Percentiles rank a stretch among this genome's conserved stretches.
phyloP scores from a whole-genome alignment of 2,888 invertebrate genomes.

The Ommatoiulus sabulosus region DNA sequence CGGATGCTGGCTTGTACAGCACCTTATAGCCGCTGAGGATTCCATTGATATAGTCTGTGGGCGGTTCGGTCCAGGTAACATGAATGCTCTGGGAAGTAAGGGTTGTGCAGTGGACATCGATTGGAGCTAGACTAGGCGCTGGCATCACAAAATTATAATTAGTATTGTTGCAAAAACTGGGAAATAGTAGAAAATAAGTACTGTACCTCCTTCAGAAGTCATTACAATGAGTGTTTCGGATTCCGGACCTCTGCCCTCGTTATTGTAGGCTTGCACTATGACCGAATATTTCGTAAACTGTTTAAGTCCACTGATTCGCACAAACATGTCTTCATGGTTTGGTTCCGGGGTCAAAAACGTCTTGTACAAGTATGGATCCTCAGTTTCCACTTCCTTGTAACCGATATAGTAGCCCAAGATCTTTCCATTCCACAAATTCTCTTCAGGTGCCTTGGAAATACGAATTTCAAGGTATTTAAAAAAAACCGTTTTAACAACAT shows the following conservation, averaged over 20 bases:
- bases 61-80: conserved; percentile 94
- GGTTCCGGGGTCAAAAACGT: conserved; percentile 59
- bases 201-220: conserved; percentile 67
- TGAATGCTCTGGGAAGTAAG: conserved; percentile 94
- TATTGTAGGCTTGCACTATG: conserved; percentile 67
- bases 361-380: conserved; percentile 60
- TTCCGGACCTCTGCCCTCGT: conserved; percentile 66
- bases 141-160: not conserved
- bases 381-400: conserved; percentile 60
- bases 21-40: conserved; percentile 97
- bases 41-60: conserved; percentile 90
- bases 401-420: conserved; percentile 61
- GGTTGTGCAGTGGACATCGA: conserved; percentile 89
- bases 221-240: conserved; percentile 65
- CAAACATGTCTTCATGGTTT: conserved; percentile 58
- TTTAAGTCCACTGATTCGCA: conserved; percentile 59
- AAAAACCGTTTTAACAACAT: not conserved
- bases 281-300: conserved; percentile 67
- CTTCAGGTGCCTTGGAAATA: conserved; percentile 50
- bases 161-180: conserved; percentile 6
- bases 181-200: not conserved
- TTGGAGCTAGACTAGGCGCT: conserved; percentile 59
- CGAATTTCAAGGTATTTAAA: not conserved
- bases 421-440: conserved; percentile 55
- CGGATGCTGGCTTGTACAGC: conserved; percentile 89